Evolutionary conservation across 2,888 invertebrate genomes (phyloP), one percentile per base, ranked within the genome.

Genomic region (Spialia ferax): DNA sequence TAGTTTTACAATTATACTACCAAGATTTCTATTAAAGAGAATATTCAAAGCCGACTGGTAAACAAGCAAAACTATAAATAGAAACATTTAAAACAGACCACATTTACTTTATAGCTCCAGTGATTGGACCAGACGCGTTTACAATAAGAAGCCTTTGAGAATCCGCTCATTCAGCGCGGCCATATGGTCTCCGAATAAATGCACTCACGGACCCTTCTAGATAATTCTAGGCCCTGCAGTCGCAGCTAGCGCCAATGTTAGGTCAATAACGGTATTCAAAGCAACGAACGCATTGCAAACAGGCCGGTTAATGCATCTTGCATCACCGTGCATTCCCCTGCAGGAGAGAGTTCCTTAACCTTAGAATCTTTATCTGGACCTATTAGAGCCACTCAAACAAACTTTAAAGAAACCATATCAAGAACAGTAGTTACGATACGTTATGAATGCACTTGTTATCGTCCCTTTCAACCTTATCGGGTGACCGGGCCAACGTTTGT

Each of bases 191-290:
- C 65, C 59, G 63, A 65, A 61, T 11, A 63, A 62, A 56, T 70
- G 69, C 70, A 38, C 29, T 67, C 63, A 54, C 52, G 52, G 45
- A 54, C 54, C 20, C 64, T 38, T 60, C 67, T 67, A 56, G 52
- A 63, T 69, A 70, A 71, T 69, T 72, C 75, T 70, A 74, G 73
- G 71, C 54, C 60, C 62, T 54, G 15, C 54, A 38, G 54, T 71
- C 74, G 69, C 59, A 64, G 63, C 72, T 71, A 73, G 73, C 72
- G 71, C 75, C 75, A 78, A 75, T 79, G 85, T 79, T 81, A 84
- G 87, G 88, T 86, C 87, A 82, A 69, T 91, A 92, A 93, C 92
- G 89, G 92, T 85, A 88, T 72, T 72, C 71, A 75, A 80, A 76
- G 80, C 84, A 80, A 73, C 77, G 78, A 82, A 79, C 82, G 90